A percentile compares a stretch with the other conserved stretches of the same genome.
phyloP scores from a whole-genome alignment of 2,113 vertebrate genomes.

The Protobothrops mucrosquamatus region DNA sequence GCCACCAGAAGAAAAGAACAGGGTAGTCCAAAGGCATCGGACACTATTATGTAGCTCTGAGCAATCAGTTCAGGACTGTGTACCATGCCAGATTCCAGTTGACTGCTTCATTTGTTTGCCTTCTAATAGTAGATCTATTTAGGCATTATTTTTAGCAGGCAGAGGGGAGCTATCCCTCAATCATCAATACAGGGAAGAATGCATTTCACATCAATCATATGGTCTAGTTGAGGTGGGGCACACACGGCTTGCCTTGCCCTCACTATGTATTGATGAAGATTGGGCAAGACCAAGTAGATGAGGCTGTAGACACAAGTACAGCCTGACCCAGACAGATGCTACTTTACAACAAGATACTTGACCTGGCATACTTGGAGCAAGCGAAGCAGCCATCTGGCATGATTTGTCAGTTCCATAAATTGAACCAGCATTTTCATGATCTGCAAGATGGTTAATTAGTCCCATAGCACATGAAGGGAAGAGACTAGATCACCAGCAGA shows the following conservation, averaged over 20 bases:
- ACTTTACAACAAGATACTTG: not conserved
- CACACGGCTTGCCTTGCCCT: not conserved
- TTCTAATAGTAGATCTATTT: not conserved
- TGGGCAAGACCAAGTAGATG: not conserved
- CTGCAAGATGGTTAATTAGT: not conserved
- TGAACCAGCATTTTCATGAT: not conserved
- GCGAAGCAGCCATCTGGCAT: not conserved
- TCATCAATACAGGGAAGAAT: not conserved
- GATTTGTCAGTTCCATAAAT: not conserved
- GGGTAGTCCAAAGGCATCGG: not conserved
- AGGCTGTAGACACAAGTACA: not conserved
- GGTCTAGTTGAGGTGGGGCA: not conserved
- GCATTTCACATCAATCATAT: not conserved
- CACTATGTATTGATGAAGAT: not conserved
- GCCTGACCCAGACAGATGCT: not conserved
- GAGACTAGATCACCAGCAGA: not conserved
- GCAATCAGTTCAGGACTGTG: not conserved
- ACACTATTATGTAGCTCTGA: not conserved
- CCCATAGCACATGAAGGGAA: not conserved
- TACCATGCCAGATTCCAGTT: not conserved
- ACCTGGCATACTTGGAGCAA: not conserved
- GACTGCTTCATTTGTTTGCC: not conserved
- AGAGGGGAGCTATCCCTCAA: not conserved
- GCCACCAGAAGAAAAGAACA: not conserved
- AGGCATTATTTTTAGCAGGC: not conserved